phyloP scores from a whole-genome alignment of 2,888 invertebrate genomes.

The Romanomermis culicivorax region DNA sequence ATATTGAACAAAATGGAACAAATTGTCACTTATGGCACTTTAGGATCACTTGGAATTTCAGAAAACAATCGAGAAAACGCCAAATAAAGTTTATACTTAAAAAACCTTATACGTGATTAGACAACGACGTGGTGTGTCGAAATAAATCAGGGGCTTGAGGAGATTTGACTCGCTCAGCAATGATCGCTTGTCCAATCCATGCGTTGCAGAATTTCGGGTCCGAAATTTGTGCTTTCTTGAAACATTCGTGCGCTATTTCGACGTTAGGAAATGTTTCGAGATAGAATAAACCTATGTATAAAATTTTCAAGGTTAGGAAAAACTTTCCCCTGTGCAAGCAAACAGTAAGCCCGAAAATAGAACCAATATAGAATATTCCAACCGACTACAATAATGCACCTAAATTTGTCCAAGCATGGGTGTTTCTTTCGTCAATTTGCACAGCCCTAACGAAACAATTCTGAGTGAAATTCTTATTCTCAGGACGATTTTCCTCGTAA shows the following conservation, averaged over 20 bases:
- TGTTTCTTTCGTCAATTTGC: not conserved
- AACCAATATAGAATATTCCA: no score
- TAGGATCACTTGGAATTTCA: no score
- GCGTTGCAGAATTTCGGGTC: slow-evolving; percentile 8
- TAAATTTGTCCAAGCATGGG: not conserved
- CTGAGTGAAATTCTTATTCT: not conserved
- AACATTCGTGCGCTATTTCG: slow-evolving; percentile 5
- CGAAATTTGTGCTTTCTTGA: slow-evolving; percentile 7
- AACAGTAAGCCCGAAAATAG: no score
- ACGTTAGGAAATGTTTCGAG: not conserved
- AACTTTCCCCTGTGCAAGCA: no score
- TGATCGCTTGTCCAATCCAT: slow-evolving; percentile 8
- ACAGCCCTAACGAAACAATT: not conserved
- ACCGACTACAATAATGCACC: no score
- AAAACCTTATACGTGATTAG: slow-evolving; percentile 1
- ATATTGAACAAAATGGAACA: no score
- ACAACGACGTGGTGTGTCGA: not conserved
- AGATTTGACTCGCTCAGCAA: slow-evolving; percentile 6
- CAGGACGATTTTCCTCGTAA: not conserved
- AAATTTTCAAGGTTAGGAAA: no score
- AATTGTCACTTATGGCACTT: no score
- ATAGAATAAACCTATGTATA: not conserved
- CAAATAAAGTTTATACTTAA: no score
- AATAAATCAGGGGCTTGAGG: slow-evolving; percentile 6
- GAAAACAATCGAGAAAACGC: no score